Conservation (phyloP, 2,797 vertebrate species). For the Fundulus diaphanus region DNA sequence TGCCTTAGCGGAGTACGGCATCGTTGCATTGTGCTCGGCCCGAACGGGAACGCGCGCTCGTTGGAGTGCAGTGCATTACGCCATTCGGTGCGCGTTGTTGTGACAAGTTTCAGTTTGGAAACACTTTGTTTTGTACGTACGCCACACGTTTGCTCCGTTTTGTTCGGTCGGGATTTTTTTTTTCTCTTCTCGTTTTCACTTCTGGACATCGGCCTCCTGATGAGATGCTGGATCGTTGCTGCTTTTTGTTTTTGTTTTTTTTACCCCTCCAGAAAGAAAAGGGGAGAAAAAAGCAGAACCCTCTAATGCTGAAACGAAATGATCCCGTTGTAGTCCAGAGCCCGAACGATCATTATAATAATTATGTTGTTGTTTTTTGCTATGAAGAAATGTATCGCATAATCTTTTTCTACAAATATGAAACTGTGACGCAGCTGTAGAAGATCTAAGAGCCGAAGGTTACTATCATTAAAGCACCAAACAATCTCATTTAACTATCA, state of each 20-base stretch:
- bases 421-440: background rate
- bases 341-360: background rate
- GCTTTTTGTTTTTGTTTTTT: background rate
- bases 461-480: background rate
- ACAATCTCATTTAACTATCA: background rate
- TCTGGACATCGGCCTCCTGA: constrained; percentile 22
- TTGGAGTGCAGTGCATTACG: constrained; percentile 37
- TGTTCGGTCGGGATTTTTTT: constrained; percentile 8
- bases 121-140: constrained; percentile 24
- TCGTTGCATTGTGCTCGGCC: constrained; percentile 58
- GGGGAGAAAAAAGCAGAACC: too few relatives aligned
- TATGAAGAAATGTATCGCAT: background rate
- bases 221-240: constrained; percentile 15
- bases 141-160: constrained; percentile 33
- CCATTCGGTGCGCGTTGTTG: constrained; percentile 30
- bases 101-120: constrained; percentile 42
- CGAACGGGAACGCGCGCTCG: constrained; percentile 52
- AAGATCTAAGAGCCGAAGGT: background rate
- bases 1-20: constrained; percentile 73
- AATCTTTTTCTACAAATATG: constrained; percentile 2
- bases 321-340: background rate
- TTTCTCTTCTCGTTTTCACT: constrained; percentile 16
- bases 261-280: too few relatives aligned
- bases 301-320: background rate
- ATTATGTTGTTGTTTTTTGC: background rate